Evolutionary conservation across 2,797 vertebrate species (phyloP).

Genomic region (Labeo calbasu): DNA sequence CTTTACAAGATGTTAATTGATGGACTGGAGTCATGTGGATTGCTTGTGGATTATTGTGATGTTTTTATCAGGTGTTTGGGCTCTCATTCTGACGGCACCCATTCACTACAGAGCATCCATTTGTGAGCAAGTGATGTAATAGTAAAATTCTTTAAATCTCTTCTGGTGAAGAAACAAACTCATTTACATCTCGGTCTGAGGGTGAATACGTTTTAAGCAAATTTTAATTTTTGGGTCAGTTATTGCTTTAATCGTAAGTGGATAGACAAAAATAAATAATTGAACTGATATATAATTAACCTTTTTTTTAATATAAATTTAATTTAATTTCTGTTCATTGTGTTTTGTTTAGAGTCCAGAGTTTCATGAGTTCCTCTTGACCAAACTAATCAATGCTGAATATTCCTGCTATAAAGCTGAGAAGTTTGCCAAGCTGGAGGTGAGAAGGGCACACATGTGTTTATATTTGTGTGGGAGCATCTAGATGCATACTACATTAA

Average conservation of each 20-base stretch:
- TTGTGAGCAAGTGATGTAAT: background rate
- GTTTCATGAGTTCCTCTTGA: constrained; percentile 93
- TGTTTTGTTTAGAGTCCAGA: constrained; percentile 81
- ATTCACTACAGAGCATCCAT: background rate
- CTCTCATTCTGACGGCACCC: background rate
- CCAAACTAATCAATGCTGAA: constrained; percentile 96
- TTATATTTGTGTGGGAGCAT: background rate
- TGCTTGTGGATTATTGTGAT: background rate
- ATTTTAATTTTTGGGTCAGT: background rate
- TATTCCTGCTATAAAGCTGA: constrained; percentile 96
- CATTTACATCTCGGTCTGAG: background rate
- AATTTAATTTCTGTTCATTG: background rate
- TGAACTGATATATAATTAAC: background rate
- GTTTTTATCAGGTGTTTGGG: background rate
- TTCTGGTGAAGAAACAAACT: background rate
- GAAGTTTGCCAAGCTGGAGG: constrained; percentile 97
- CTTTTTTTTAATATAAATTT: too few relatives aligned
- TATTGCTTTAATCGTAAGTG: background rate
- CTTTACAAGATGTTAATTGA: too few relatives aligned
- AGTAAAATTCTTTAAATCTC: background rate
- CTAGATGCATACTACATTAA: background rate
- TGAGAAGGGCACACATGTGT: constrained; percentile 66
- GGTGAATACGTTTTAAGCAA: background rate
- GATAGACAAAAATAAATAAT: background rate
- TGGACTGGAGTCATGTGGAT: background rate